Evolutionary conservation across 1,140 invertebrate species (phyloP).

Genomic region (Venturia canescens): DNA sequence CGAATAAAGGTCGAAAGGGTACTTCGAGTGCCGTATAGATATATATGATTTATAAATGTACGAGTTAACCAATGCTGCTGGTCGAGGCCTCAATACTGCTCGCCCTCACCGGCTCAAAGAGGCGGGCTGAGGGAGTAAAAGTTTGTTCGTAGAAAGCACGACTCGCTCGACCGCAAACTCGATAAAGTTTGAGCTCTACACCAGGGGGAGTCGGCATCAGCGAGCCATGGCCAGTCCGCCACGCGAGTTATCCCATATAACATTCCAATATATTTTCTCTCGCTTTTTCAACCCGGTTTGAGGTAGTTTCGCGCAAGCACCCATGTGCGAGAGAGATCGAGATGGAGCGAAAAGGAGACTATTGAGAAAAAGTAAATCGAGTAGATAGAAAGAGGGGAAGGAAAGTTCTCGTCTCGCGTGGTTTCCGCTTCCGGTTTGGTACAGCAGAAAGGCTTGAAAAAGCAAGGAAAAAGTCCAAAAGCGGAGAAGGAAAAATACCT

Average conservation of each 20-base stretch:
- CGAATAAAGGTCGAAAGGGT: conserved; percentile 66
- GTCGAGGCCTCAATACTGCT: conserved; percentile 44
- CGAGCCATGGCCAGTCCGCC: conserved; percentile 23
- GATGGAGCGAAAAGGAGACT: neutral
- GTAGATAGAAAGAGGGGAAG: neutral
- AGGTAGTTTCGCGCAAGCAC: neutral
- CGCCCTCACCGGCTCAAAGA: conserved; percentile 45
- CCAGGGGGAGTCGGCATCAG: neutral
- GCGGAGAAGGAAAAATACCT: neutral
- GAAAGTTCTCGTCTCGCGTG: conserved; percentile 61
- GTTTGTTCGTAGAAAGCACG: conserved; percentile 69
- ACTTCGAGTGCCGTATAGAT: neutral
- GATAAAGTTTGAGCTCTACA: conserved; percentile 67
- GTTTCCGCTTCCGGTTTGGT: conserved; percentile 64
- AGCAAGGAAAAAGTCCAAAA: conserved; percentile 28
- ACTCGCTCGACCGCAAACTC: conserved; percentile 71
- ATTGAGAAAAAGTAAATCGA: conserved; percentile 1
- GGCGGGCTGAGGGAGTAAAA: conserved; percentile 60
- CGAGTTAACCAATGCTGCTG: conserved; percentile 38
- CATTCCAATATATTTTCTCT: conserved; percentile 44
- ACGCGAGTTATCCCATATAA: conserved; percentile 31
- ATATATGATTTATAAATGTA: neutral
- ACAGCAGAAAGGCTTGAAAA: conserved; percentile 26
- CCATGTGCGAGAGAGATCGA: conserved; percentile 6
- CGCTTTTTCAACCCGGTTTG: conserved; percentile 14